Evolutionary conservation across 1,140 invertebrate genomes (phyloP), one percentile per base, ranked within the genome.

Genomic region (Drosophila orosa): DNA sequence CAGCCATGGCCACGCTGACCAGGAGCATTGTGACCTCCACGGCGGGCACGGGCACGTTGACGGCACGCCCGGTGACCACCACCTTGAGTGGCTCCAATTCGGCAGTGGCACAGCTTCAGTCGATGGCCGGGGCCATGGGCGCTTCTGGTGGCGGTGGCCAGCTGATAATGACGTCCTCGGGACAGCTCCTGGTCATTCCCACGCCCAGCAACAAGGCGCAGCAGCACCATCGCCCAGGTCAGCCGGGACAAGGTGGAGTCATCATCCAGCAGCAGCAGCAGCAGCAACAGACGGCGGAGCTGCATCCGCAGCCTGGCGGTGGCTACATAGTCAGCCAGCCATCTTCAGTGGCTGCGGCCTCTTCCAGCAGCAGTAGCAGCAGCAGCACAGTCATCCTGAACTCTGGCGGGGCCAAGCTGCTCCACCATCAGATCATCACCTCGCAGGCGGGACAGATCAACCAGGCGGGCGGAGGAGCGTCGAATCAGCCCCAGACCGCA

Each of bases 401-500:
- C 22, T 67, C 90, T 9, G 73, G 63, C 5, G 83, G 86, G 0
- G 74, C 78, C 45, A 86, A 86, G 72, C n/a, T 86, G 40, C 15
- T 86, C 48, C 83, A 86, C 42, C 86, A 91, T 17, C 90, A 91
- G 93, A 93, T 82, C 93, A 93, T 55, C n/a, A 78, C 61, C 47
- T 85, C 81, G 42, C 80, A 84, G 66, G 80, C 80, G 55, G 60
- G 76, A 27, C 78, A 78, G 9, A 93, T 94, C 0, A 8, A 94
- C 94, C 72, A 66, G 25, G 73, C 81, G 17, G 25, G 35, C 2
- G 73, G 71, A n/a, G 65, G 52, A 7, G 24, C 74, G 3, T 24
- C 42, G 39, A 62, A 48, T 4, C 59, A 52, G 9, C 39, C 67
- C 17, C 96, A 95, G 17, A 95, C 96, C 0, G 95, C 96, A 0